Evolutionary conservation across 2,113 vertebrate species (phyloP), one percentile per base, ranked within the genome.

Genomic region (Carollia perspicillata): DNA sequence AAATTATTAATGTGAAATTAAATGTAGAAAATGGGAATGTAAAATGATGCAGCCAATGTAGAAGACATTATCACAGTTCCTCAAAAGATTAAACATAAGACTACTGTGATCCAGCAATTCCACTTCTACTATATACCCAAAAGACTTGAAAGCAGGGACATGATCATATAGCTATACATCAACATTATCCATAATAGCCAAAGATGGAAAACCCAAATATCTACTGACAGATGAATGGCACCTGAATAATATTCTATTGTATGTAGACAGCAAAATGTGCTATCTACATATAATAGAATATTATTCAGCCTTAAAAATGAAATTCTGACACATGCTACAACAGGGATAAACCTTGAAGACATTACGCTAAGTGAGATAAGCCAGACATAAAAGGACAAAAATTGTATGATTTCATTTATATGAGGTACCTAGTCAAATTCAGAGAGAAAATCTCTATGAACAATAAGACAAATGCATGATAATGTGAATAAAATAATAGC

Each of bases 1-100:
- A 49, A 97, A 60, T 88, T 75, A 51, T 55, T 89, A 74, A 87
- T n/a, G 60, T 35, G 95, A 94, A 88, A 65, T 60, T 81, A 78
- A 80, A 83, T 55, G 37, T 10, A 90, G 55, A 92, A 35, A 14
- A 63, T 20, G 22, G 40, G 28, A 96, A 68, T 33, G n/a, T 68
- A 84, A 94, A 65, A 96, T 51, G 65, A 20, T 80, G 66, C 28
- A 86, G 72, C 65, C 53, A 60, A 44, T 35, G 20, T 33, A 20
- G 53, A 72, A 80, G 91, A 86, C 13, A 80, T 44, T 40, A 55
- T 4, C n/a, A 68, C 18, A 23, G 53, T 55, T 28, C 37, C 83
- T 81, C 65, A 47, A 47, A n/a, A 66, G 33, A 14, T 37, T 55
- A 74, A 74, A 74, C 33, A 65, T 1, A 58, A 44, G 77, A 95